Conservation (phyloP, 2,888 invertebrate genomes). For the Caenorhabditis uteleia region DNA sequence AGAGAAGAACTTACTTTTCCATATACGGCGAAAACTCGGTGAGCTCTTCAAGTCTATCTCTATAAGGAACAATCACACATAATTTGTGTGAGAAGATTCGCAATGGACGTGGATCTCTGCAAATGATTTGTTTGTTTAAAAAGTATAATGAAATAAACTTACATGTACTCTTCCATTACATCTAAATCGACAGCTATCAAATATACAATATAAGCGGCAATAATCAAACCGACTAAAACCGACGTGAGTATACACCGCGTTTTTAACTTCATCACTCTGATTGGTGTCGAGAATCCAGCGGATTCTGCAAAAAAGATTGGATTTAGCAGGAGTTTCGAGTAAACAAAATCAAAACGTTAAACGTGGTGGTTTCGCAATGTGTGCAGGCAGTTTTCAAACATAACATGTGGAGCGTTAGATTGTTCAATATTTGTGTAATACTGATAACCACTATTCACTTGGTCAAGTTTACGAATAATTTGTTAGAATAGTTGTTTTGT, state of each 20-base stretch:
- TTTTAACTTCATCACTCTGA: constrained; percentile 1
- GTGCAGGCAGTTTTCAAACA: no score
- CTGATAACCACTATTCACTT: no score
- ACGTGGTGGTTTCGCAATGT: no score
- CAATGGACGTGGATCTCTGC: constrained; percentile 4
- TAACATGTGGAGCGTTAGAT: no score
- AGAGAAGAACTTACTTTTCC: constrained; percentile 11
- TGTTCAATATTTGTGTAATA: no score
- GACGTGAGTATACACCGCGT: neutral
- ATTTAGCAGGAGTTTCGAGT: neutral
- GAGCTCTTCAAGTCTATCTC: constrained; percentile 95
- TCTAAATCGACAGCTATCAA: neutral
- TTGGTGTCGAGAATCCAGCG: no score
- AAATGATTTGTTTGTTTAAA: neutral
- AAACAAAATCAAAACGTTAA: no score
- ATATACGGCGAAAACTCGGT: constrained; percentile 77
- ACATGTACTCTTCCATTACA: neutral
- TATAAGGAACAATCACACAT: constrained; percentile 90
- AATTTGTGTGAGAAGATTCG: constrained; percentile 74
- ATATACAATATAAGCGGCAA: neutral
- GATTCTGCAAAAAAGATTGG: neutral
- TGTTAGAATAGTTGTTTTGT: no score
- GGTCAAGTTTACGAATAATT: no score
- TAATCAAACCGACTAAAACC: neutral
- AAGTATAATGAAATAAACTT: neutral